Base-by-base conservation (phyloP, 2,888 invertebrate species). In the Aplocera efformata region DNA sequence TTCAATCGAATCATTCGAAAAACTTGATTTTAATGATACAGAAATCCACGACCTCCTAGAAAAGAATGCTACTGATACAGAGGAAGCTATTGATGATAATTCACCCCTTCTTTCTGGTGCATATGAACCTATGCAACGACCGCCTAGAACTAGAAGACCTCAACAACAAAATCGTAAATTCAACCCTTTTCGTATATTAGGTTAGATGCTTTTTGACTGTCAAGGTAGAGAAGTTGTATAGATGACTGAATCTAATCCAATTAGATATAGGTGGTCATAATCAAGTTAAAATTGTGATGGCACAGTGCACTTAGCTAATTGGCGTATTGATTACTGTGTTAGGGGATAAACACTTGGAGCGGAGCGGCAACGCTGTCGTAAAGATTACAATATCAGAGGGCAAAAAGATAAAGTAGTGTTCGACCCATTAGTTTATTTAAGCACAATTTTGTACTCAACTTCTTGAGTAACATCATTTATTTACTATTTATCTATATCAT, bases 121-220 rank as follows among this genome's bases (percentile, higher is more conserved):
- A 4, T 82, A 72, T 51, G 86, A 86, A 50, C 84, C 88, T 1
- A 41, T 81, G 9, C 85, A 77, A 26, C 68, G 79, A 57, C 88
- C 88, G 7, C 76, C 67, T 32, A 63, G 88, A 32, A 79, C 80
- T 21, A 72, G 85, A 43, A 79, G 84, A 62, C 83, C 82, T 10
- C 79, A 78, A 42, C 69, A 68, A 41, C 73, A 67, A 21, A 81
- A 71, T 59, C 67, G 77, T 60, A 85, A 85, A 69, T 88, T 86
- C 46, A 88, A 85, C 49, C 88, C 86, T 42, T 84, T 88, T 58
- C 85, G 86, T 54, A 85, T 88, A 56, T 69, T 88, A 79, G 88
- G 88, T 67, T 88, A 84, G 59, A 50, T 39, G 40, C 41, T 48
- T 58, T 58, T 62, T 56, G 63, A 76, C 73, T 73, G 71, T 67